Conservation (phyloP, 2,797 vertebrate species). For the Holocentrus rufus region DNA sequence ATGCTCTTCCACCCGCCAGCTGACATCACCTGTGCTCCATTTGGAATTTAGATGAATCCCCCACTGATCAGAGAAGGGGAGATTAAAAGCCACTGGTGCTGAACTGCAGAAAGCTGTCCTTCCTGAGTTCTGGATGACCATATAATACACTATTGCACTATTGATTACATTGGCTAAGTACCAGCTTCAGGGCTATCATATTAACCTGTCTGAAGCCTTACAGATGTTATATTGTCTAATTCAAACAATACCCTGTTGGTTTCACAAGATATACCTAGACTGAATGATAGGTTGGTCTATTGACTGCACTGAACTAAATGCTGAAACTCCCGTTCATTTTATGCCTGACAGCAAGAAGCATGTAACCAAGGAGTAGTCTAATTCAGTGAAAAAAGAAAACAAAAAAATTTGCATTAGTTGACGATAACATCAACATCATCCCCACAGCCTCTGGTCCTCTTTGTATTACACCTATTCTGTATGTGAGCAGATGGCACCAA, state of each 20-base stretch:
- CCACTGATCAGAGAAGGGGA: constrained; percentile 19
- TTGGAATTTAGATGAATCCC: constrained; percentile 45
- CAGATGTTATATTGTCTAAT: background rate
- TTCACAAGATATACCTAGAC: background rate
- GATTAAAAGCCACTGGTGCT: background rate
- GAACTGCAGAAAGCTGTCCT: constrained; percentile 35
- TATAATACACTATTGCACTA: background rate
- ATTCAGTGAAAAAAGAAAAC: constrained; percentile 7
- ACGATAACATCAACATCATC: constrained; percentile 15
- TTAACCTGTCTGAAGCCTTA: background rate
- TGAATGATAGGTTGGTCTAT: constrained; percentile 18
- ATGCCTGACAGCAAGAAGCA: background rate
- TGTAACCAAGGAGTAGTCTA: background rate
- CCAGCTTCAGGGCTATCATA: background rate
- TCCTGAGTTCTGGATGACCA: constrained; percentile 27
- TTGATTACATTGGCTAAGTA: background rate
- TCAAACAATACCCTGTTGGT: background rate
- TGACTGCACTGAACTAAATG: background rate
- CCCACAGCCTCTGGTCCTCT: constrained; percentile 32
- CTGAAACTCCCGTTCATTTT: constrained; percentile 11
- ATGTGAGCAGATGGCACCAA: constrained; percentile 55
- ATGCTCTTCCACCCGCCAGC: constrained; percentile 45
- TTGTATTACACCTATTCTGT: constrained; percentile 56
- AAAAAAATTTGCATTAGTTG: constrained; percentile 33
- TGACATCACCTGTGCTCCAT: constrained; percentile 43